Evolutionary conservation across 1,140 invertebrate species (phyloP).

Genomic region (Brachionus rubens): DNA sequence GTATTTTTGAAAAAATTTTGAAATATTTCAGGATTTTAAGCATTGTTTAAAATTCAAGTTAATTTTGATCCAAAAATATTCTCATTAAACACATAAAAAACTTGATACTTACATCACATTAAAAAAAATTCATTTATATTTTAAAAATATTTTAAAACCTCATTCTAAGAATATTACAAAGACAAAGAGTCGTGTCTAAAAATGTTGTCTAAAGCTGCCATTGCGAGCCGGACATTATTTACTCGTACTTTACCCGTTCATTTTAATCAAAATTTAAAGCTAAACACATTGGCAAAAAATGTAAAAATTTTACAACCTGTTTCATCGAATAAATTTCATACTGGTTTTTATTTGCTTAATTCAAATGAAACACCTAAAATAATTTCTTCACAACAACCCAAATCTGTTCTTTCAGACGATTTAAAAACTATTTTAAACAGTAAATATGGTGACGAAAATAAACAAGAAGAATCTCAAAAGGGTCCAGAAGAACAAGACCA

Average conservation of each 20-base stretch:
- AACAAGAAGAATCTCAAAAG: neutral
- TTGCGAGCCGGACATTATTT: neutral
- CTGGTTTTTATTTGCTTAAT: neutral
- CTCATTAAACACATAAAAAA: too few relatives aligned
- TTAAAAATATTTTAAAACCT: too few relatives aligned
- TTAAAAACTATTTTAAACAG: conserved; percentile 25
- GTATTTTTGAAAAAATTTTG: too few relatives aligned
- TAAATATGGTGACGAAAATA: neutral
- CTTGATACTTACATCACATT: too few relatives aligned
- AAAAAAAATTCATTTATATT: too few relatives aligned
- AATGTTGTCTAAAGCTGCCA: conserved; percentile 4
- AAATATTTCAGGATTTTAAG: too few relatives aligned
- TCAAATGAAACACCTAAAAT: conserved; percentile 1
- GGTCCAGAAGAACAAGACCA: neutral
- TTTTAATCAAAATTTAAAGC: neutral
- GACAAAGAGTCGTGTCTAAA: too few relatives aligned
- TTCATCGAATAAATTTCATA: neutral
- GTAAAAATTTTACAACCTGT: neutral
- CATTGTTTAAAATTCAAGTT: too few relatives aligned
- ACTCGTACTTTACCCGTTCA: neutral
- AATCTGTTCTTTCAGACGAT: conserved; percentile 28
- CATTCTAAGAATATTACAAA: too few relatives aligned
- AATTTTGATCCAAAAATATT: too few relatives aligned
- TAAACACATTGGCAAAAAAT: conserved; percentile 10
- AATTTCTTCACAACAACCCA: neutral